phyloP scores from a whole-genome alignment of 2,113 vertebrate species.

The Machaerirhynchus nigripectus region DNA sequence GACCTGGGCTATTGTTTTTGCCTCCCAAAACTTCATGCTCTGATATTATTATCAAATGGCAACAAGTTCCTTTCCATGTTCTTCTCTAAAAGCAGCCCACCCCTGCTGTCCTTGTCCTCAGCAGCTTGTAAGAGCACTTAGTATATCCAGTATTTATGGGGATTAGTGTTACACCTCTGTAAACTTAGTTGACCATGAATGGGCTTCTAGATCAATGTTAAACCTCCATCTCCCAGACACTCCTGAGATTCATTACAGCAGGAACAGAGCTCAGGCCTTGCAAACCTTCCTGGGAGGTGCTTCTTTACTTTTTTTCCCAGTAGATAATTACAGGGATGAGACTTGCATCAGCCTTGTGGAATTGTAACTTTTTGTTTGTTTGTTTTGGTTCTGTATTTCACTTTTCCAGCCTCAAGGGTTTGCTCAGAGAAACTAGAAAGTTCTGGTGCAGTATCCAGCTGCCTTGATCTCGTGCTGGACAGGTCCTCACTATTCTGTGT shows the following conservation, averaged over 20 bases:
- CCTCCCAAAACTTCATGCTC: background rate
- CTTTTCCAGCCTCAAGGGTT: background rate
- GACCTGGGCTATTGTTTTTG: background rate
- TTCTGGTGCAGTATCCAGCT: background rate
- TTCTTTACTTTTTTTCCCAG: background rate
- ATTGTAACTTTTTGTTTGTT: background rate
- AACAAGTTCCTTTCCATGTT: background rate
- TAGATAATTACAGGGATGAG: background rate
- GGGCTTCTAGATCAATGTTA: background rate
- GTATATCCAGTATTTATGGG: background rate
- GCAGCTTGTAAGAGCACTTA: background rate
- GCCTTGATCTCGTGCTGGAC: background rate
- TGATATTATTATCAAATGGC: background rate
- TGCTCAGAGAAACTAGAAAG: background rate
- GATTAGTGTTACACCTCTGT: background rate
- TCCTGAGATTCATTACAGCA: background rate
- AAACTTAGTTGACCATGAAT: background rate
- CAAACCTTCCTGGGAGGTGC: background rate
- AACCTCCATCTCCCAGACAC: background rate
- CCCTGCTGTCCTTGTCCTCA: background rate
- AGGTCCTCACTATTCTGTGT: background rate
- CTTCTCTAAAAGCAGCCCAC: background rate
- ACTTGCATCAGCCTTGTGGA: background rate
- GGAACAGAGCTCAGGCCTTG: background rate
- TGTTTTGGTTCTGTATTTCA: background rate